Percentiles rank a stretch among this genome's conserved stretches.
phyloP scores from a whole-genome alignment of 1,140 invertebrate species.

The Brachionus rubens region DNA sequence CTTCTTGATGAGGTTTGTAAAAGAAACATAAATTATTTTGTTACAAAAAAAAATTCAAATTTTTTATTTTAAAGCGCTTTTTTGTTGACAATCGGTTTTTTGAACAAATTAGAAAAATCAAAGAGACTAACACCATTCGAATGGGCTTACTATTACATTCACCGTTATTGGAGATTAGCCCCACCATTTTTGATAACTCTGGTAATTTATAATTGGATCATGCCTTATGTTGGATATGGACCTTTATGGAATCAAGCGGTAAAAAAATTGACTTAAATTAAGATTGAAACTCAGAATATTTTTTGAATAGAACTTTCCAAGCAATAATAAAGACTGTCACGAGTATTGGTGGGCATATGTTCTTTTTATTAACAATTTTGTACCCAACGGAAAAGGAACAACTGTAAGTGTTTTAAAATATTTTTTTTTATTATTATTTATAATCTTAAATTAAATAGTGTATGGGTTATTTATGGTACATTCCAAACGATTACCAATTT shows the following conservation, averaged over 20 bases:
- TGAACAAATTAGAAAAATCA: conserved; percentile 18
- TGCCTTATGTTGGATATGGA: conserved; percentile 38
- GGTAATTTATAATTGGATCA: neutral
- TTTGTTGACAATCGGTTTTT: conserved; percentile 7
- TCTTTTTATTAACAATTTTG: conserved; percentile 79
- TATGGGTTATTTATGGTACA: conserved; percentile 71
- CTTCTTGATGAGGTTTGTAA: conserved; percentile 37
- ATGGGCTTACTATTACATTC: conserved; percentile 44
- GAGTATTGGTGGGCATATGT: conserved; percentile 79
- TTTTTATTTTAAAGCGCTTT: conserved; percentile 29
- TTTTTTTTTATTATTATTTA: neutral
- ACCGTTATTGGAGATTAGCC: conserved; percentile 34
- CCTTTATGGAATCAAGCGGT: conserved; percentile 39
- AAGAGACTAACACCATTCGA: conserved; percentile 16
- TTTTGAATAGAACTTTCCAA: conserved; percentile 40
- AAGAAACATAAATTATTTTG: neutral
- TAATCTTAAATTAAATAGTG: conserved; percentile 63
- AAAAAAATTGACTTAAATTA: neutral
- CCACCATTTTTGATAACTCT: conserved; percentile 38
- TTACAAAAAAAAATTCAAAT: neutral
- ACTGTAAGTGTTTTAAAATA: neutral
- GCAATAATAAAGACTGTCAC: conserved; percentile 62
- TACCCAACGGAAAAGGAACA: conserved; percentile 63
- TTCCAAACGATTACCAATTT: conserved; percentile 77
- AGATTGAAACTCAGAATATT: too few species aligned